These are phyloP conservation scores for Acronicta alni DNA, from an alignment of 2,888 invertebrate genomes.

Conservation along the genomic window DNA sequence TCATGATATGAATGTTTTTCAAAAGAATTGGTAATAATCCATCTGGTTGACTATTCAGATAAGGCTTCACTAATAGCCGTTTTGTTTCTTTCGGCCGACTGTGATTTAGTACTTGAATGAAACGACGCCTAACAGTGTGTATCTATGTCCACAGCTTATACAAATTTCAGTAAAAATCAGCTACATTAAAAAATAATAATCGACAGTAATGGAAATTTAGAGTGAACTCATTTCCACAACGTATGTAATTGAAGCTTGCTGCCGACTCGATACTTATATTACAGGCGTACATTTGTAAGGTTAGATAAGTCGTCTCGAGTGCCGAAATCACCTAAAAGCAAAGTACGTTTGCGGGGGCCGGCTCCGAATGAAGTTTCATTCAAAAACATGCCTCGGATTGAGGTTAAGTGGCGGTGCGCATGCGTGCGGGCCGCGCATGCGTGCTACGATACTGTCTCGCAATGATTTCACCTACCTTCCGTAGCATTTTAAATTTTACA, in stretches of 20 bases:
- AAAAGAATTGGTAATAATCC: too few relatives aligned
- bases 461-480: conserved; percentile 85
- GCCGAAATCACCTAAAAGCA: conserved; percentile 75
- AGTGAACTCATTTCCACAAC: conserved; percentile 14
- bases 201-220: not conserved
- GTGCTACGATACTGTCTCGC: conserved; percentile 65
- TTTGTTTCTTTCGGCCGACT: too few relatives aligned
- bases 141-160: too few relatives aligned
- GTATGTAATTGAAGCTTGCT: conserved; percentile 37
- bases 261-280: conserved; percentile 32
- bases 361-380: conserved; percentile 84
- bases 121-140: too few relatives aligned
- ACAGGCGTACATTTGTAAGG: conserved; percentile 51
- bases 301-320: conserved; percentile 67
- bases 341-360: conserved; percentile 77
- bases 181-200: too few relatives aligned
- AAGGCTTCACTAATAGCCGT: too few relatives aligned
- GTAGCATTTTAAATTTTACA: conserved; percentile 76
- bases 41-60: too few relatives aligned
- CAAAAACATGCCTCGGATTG: conserved; percentile 87
- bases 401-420: conserved; percentile 85
- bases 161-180: too few relatives aligned
- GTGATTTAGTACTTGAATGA: too few relatives aligned
- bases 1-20: too few relatives aligned
- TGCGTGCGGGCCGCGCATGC: conserved; percentile 80